Percentiles rank a stretch among this genome's conserved stretches.
Conservation (phyloP, 2,888 invertebrate species). For the Neoaliturus tenellus region DNA sequence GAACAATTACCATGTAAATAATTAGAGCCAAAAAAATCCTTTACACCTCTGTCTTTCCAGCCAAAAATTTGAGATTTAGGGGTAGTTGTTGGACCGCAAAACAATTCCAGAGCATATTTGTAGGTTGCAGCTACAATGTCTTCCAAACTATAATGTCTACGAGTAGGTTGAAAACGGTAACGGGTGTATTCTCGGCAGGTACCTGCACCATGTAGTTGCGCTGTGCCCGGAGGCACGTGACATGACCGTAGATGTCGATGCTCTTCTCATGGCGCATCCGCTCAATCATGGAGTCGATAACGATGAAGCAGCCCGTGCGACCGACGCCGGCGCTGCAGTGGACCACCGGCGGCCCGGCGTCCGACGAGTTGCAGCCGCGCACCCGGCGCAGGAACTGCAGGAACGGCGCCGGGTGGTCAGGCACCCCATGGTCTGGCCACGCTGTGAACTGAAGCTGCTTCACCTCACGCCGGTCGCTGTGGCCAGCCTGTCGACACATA, state of each 20-base stretch:
- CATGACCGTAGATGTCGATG: conserved; percentile 99
- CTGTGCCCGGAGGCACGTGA: conserved; percentile 97
- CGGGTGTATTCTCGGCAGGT: background rate
- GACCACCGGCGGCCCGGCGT: conserved; percentile 72
- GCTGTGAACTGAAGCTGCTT: conserved; percentile 99
- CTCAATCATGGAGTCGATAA: conserved; percentile 99
- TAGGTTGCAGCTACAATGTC: background rate
- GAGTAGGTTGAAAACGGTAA: background rate
- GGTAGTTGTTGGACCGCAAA: conserved; percentile 9
- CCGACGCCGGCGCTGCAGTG: conserved; percentile 86
- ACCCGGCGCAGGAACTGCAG: conserved; percentile 94
- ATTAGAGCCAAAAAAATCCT: conserved; percentile 15
- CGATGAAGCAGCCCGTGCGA: conserved; percentile 97
- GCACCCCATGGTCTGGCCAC: conserved; percentile 99
- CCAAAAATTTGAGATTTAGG: conserved; percentile 5
- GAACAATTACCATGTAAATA: conserved; percentile 70
- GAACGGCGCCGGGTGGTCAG: conserved; percentile 99
- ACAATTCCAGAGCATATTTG: background rate
- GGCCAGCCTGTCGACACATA: conserved; percentile 75
- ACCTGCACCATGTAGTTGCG: conserved; percentile 98
- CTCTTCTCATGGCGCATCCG: conserved; percentile 98
- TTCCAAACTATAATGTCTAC: background rate
- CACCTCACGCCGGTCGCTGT: conserved; percentile 93
- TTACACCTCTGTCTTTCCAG: conserved; percentile 25
- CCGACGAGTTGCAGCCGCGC: conserved; percentile 70